A percentile compares a stretch with the other conserved stretches of the same genome.
These are phyloP conservation scores for Phrynosoma blainvillii DNA, from an alignment of 2,113 vertebrate genomes.

Conservation along the genomic window DNA sequence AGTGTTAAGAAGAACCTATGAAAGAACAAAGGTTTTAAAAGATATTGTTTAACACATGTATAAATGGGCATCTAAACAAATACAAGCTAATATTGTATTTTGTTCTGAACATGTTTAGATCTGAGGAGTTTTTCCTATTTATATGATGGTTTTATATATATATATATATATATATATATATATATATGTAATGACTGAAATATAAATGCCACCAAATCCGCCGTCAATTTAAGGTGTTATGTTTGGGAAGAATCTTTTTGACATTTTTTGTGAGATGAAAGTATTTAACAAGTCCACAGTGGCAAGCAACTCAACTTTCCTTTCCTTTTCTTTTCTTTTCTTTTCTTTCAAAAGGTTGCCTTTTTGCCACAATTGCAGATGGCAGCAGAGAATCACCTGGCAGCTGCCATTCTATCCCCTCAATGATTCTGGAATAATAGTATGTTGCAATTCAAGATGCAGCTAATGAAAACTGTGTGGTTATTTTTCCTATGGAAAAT, in stretches of 20 bases:
- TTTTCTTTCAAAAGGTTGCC: neutral
- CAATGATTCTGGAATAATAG: neutral
- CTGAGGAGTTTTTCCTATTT: neutral
- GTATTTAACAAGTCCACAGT: neutral
- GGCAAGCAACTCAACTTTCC: too few species aligned
- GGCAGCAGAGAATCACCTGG: neutral
- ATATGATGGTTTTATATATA: neutral
- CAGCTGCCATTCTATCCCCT: neutral
- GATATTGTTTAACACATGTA: neutral
- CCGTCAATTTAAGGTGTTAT: neutral
- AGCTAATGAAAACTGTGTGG: neutral
- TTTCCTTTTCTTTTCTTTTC: too few species aligned
- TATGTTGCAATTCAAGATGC: neutral
- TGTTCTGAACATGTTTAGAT: neutral
- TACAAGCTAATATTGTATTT: neutral
- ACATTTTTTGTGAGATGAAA: neutral
- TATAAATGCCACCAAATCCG: neutral
- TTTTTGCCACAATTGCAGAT: neutral
- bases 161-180: neutral
- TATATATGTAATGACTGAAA: neutral
- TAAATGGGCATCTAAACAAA: neutral
- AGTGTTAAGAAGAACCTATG: constrained; percentile 66
- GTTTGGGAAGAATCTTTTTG: neutral
- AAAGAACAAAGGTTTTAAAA: neutral
- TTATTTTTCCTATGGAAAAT: neutral